Evolutionary conservation across 2,113 vertebrate species (phyloP), one percentile per base, ranked within the genome.

Genomic region (Dicrurus megarhynchus): DNA sequence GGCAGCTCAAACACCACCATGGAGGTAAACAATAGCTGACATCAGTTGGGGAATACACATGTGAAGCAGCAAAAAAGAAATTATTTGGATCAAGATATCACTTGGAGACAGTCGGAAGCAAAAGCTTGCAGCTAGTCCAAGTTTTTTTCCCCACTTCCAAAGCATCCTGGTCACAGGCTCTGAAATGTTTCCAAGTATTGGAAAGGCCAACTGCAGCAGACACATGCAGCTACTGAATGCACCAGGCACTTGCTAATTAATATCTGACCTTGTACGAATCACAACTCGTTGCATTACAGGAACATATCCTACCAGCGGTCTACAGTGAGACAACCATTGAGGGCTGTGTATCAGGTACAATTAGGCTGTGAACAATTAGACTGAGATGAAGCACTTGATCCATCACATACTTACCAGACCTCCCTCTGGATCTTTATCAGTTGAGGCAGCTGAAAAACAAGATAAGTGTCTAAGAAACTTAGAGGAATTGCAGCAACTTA

Each of bases 351-450:
- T 35, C 37, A 50, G 35, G 5, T 42, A 30, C 37, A 53, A 9
- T 44, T 20, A 67, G 12, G 11, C 65, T 67, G 17, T 6, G 14
- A 30, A 24, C 30, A 50, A 14, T 21, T 50, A 17, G 32, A 39
- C 46, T 7, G 37, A 75, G 27, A 41, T 49, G 0, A 82, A 91
- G 56, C 6, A 13, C 23, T 63, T 59, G 17, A 61, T 56, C 16
- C 33, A 77, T 55, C 14, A 44, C 11, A 70, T 61, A 95, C 96
- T 96, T 55, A 97, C 96, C 93, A 90, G 77, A 39, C 46, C 24
- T 65, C 39, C 73, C 53, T 92, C 87, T 46, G 10, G 37, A 84
- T 60, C 84, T 77, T 71, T 80, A 24, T 35, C n/a, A 64, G 23
- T 4, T 65, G 50, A 69, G 67, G 46, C 30, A 68, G 35, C 96